A percentile compares a stretch with the other conserved stretches of the same genome.
Conservation (phyloP, 2,888 invertebrate genomes). For the Cantharis nigra region DNA sequence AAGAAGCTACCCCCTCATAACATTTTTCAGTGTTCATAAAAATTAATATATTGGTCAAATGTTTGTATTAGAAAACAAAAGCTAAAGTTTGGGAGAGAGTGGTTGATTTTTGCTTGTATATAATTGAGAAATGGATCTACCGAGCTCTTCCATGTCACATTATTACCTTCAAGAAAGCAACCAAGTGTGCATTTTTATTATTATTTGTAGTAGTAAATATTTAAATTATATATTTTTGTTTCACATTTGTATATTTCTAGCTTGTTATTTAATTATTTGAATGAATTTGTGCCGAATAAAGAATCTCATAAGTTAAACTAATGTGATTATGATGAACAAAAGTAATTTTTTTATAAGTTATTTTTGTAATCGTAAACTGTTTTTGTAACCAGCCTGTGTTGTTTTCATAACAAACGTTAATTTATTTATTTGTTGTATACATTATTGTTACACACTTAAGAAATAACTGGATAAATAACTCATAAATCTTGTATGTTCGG, state of each 20-base stretch:
- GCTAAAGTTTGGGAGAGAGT: background rate
- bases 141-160: background rate
- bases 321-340: background rate
- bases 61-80: slow-evolving; percentile 1
- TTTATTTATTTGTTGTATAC: background rate
- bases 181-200: background rate
- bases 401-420: background rate
- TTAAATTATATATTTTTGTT: background rate
- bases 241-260: background rate
- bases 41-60: slow-evolving; percentile 8
- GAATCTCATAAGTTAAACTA: background rate
- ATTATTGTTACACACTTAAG: background rate
- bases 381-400: background rate
- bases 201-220: background rate
- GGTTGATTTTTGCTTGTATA: background rate
- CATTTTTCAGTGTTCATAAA: slow-evolving; percentile 14
- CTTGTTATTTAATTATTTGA: background rate
- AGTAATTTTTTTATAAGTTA: background rate
- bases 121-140: background rate
- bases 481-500: background rate
- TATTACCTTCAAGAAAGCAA: background rate
- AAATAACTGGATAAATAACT: background rate
- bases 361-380: background rate
- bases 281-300: background rate
- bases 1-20: slow-evolving; percentile 10